Evolutionary conservation across 1,140 invertebrate genomes (phyloP), one percentile per base, ranked within the genome.

Genomic region (Dendrolimus punctatus): DNA sequence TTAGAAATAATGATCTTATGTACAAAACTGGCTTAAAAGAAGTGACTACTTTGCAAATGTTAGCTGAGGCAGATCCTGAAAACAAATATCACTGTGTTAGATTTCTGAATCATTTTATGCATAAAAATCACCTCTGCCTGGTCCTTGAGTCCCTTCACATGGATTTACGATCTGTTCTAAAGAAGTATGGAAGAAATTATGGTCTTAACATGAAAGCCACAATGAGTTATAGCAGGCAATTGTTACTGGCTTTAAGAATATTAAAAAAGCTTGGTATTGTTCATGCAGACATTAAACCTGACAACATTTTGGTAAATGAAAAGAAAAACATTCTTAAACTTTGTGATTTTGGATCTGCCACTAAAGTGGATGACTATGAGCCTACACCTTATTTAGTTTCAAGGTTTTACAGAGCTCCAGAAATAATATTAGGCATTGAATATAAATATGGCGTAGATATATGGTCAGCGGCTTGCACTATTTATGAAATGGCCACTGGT

Each of bases 301-400:
- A 99, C 80, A 99, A 99, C 88, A 99, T 99, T 51, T 89, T 99
- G 88, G 97, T 99, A 23, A 99, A 98, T 91, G 98, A 99, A 84
- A 97, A 93, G 72, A 99, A 99, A 85, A 88, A 98, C 68, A 91
- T 98, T 45, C 85, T 99, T 54, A 99, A 99, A 88, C 85, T 99
- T 37, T 99, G 98, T 89, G 98, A 99, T 91, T 99, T 99, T 90
- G 98, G 98, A n/a, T 99, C 98, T 8, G 97, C 98, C 36, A 95
- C 95, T 8, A 93, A 96, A 76, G 92, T 96, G n/a, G 93, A 93
- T 62, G 98, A 99, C 65, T 98, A 97, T 89, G 98, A 99, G 85
- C 96, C 98, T 46, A 99, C 98, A 23, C 98, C 98, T 0, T 99
- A 99, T 88, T 89, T 99, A 46, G 98, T 99, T 10, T 99, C 97